These are phyloP conservation scores for Rhagologus leucostigma DNA, from an alignment of 2,113 vertebrate species.

Conservation along the genomic window DNA sequence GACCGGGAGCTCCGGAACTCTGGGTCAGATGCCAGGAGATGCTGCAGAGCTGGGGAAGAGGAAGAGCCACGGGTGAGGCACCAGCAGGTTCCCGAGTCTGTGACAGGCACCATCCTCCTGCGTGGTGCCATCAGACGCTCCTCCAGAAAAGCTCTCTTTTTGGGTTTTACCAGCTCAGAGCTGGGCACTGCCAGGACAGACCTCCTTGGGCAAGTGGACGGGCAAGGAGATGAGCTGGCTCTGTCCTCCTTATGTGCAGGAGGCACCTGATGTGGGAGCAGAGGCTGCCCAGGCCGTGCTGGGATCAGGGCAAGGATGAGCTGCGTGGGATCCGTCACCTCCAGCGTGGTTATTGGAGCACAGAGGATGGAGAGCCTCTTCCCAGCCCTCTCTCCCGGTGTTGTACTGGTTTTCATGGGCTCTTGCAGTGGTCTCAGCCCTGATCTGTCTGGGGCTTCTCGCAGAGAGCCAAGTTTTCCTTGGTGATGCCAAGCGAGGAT, in stretches of 20 bases:
- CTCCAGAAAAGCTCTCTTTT: neutral
- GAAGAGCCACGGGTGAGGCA: neutral
- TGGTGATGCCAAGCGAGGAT: neutral
- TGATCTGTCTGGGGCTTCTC: neutral
- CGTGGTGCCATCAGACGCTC: neutral
- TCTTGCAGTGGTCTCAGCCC: neutral
- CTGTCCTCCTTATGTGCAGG: neutral
- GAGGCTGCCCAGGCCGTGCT: fast-evolving
- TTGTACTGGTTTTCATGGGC: neutral
- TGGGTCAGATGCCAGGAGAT: neutral
- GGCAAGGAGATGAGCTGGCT: neutral
- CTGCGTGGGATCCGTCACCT: fast-evolving
- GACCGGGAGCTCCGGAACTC: fast-evolving
- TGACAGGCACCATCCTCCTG: neutral
- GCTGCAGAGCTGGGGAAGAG: neutral
- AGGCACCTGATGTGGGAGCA: neutral
- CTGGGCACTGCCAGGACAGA: neutral
- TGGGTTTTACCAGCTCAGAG: neutral
- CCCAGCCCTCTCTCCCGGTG: neutral
- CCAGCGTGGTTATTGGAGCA: fast-evolving
- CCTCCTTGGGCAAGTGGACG: neutral
- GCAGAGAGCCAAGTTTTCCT: neutral
- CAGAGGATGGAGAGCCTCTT: neutral
- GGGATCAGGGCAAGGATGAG: neutral
- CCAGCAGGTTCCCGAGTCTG: neutral